These are phyloP conservation scores for Antennarius striatus DNA, from an alignment of 2,113 vertebrate species.

Conservation along the genomic window DNA sequence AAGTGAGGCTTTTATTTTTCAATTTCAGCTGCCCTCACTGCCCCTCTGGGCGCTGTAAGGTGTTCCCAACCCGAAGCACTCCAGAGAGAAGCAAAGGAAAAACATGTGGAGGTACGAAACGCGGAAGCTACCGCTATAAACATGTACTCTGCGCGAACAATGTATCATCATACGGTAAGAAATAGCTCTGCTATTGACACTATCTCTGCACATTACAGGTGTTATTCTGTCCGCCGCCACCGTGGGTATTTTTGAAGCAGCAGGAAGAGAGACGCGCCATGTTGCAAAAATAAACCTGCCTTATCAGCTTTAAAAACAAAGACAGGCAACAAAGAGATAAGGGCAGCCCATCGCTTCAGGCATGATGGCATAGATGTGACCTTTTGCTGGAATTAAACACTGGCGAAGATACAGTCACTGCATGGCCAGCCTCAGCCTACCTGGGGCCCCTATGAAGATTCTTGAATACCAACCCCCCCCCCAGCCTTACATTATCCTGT, in stretches of 20 bases:
- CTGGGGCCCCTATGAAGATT: too few species aligned
- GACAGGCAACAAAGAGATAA: constrained; percentile 21
- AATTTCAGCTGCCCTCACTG: constrained; percentile 21
- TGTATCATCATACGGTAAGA: background rate
- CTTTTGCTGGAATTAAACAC: constrained; percentile 41
- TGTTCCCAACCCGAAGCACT: constrained; percentile 4
- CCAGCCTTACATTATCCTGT: too few species aligned
- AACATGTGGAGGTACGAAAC: constrained; percentile 7
- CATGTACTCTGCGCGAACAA: background rate
- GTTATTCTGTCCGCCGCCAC: background rate
- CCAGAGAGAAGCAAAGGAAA: background rate
- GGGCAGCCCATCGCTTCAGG: constrained; percentile 3
- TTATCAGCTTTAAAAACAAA: constrained; percentile 33
- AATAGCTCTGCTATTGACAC: background rate
- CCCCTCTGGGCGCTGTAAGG: constrained; percentile 13
- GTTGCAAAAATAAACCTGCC: background rate
- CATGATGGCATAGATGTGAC: constrained; percentile 45
- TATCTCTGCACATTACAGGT: background rate
- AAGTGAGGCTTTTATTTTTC: constrained; percentile 35
- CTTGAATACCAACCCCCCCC: background rate
- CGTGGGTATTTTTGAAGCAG: background rate
- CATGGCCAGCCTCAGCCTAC: background rate
- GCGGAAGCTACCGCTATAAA: background rate
- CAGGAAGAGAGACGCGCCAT: background rate
- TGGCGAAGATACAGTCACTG: constrained; percentile 11